Percentiles rank a stretch among this genome's conserved stretches.
phyloP scores from a whole-genome alignment of 2,113 vertebrate species.

The Hemiprocne comata region DNA sequence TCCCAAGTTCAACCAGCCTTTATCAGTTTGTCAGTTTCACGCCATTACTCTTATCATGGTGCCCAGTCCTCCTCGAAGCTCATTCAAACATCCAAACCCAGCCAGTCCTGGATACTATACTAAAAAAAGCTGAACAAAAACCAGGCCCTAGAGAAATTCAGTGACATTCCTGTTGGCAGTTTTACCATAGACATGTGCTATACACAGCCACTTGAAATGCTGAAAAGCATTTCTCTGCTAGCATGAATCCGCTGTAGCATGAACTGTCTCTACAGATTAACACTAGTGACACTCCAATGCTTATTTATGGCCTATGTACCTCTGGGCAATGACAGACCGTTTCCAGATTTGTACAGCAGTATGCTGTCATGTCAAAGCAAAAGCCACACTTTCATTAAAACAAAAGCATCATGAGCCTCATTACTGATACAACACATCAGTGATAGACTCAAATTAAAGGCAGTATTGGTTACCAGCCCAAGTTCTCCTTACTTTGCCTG shows the following conservation, averaged over 20 bases:
- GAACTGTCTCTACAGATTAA: conserved; percentile 32
- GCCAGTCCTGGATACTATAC: neutral
- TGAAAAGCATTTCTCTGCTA: neutral
- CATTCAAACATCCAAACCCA: neutral
- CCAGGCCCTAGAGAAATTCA: neutral
- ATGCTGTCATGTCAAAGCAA: conserved; percentile 18
- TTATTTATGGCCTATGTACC: conserved; percentile 20
- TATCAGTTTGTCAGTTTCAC: neutral
- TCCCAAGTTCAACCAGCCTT: neutral
- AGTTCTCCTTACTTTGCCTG: neutral
- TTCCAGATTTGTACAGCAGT: conserved; percentile 8
- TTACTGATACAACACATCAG: neutral
- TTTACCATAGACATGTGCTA: neutral
- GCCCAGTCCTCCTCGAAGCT: neutral
- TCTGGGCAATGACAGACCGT: conserved; percentile 46
- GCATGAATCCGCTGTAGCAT: neutral
- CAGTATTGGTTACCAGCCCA: neutral
- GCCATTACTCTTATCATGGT: neutral
- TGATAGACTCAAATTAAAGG: neutral
- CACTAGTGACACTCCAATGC: neutral
- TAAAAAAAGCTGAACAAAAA: conserved; percentile 13
- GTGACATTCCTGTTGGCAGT: neutral
- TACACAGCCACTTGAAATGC: neutral
- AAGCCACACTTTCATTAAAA: conserved; percentile 8
- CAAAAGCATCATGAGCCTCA: neutral